Conservation (phyloP, 2,797 vertebrate species). For the Phaenicophaeus curvirostris region DNA sequence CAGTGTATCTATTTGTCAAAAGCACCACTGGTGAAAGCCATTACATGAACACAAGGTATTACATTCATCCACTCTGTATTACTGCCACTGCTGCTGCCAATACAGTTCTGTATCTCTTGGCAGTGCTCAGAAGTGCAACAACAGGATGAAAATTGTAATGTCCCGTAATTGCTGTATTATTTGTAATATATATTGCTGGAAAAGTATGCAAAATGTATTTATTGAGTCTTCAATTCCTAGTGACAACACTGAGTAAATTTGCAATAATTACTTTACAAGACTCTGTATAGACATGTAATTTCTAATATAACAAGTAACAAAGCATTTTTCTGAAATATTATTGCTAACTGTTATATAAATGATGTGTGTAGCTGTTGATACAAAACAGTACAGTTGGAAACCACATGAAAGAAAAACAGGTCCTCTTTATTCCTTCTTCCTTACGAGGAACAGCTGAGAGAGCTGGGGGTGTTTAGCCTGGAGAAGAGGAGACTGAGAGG, state of each 20-base stretch:
- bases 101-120: background rate
- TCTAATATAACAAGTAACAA: background rate
- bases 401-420: background rate
- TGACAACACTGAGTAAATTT: slow-evolving; percentile 6
- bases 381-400: no score
- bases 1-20: background rate
- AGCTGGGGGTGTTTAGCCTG: no score
- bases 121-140: background rate
- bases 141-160: background rate
- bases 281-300: background rate
- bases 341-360: background rate
- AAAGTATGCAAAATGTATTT: background rate
- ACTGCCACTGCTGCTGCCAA: background rate
- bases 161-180: slow-evolving; percentile 1
- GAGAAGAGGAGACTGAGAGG: no score
- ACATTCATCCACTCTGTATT: background rate
- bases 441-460: no score
- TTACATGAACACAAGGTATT: background rate
- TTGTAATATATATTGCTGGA: background rate
- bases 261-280: slow-evolving; percentile 11
- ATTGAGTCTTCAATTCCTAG: background rate
- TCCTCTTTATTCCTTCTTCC: background rate
- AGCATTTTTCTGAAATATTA: background rate
- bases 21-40: background rate
- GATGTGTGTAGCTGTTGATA: background rate